These are phyloP conservation scores for Andrena bucephala DNA, from an alignment of 2,888 invertebrate genomes.

Conservation along the genomic window DNA sequence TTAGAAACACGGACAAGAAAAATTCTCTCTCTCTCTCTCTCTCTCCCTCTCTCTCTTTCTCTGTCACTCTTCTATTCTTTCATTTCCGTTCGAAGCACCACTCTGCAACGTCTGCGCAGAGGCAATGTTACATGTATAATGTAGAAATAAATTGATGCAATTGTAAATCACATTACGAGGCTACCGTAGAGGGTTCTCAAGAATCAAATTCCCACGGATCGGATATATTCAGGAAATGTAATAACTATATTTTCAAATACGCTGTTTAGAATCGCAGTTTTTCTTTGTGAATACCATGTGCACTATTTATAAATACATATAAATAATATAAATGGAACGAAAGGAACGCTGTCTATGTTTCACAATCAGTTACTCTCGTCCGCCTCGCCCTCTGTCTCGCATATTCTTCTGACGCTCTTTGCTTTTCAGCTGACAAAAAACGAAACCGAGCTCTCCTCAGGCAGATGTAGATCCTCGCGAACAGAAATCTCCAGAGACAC, in stretches of 20 bases:
- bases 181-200: conserved; percentile 22
- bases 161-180: conserved; percentile 41
- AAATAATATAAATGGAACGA: conserved; percentile 47
- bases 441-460: not conserved
- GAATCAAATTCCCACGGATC: conserved; percentile 35
- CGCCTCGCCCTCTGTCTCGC: not conserved
- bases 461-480: not conserved
- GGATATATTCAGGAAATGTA: conserved; percentile 30
- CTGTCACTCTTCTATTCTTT: not conserved
- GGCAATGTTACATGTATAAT: conserved; percentile 62
- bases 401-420: conserved; percentile 19
- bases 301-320: conserved; percentile 56
- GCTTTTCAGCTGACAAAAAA: conserved; percentile 26
- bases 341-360: conserved; percentile 36
- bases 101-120: conserved; percentile 43
- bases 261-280: conserved; percentile 31
- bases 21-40: not conserved
- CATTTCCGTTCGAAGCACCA: conserved; percentile 38
- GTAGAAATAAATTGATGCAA: conserved; percentile 67
- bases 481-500: not conserved
- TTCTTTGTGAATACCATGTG: conserved; percentile 41
- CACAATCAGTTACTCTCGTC: not conserved
- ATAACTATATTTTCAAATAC: conserved; percentile 58
- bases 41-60: conserved; percentile 7
- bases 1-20: conserved; percentile 43